Base-by-base conservation (phyloP, 1,140 invertebrate species). In the Drosophila busckii region DNA sequence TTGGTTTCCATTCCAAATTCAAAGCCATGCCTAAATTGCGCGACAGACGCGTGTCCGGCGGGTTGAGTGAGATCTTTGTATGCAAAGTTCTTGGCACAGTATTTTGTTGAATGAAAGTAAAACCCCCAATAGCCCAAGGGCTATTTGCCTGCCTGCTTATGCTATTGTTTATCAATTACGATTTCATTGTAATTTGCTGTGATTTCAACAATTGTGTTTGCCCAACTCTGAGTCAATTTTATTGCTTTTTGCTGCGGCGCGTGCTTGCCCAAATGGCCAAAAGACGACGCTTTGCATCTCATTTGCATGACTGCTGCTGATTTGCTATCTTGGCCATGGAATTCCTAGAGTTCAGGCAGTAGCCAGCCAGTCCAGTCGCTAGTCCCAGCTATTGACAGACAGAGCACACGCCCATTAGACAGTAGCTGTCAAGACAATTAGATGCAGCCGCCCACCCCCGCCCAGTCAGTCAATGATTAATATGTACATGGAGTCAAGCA, bases 91-190 rank as follows among this genome's bases (percentile, higher is more conserved):
- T 61, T 71, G 69, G 55, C 55, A 73, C 53, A 69, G 32, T 48
- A 55, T 49, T 64, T 49, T 59, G 32, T 37, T 70, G 71, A 78
- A 76, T 71, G 71, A 76, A 76, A 76, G 71, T 67, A 62, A 70
- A 70, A 41, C 16, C 26, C 9, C 13, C 4, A 52, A 29, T 23
- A 23, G n/a, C n/a, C n/a, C n/a, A n/a, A n/a, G n/a, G n/a, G n/a
- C n/a, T n/a, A n/a, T n/a, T n/a, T n/a, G n/a, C n/a, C n/a, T n/a
- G n/a, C n/a, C n/a, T 6, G 10, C 10, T n/a, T 17, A 4, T 19
- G 0, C 20, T n/a, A 44, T 28, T 31, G 19, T 10, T n/a, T 29
- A 19, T 44, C 41, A 1, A 17, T 12, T 7, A 12, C 12, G 19
- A 9, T 15, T 7, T 7, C 17, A 32, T 2, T 22, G 17, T 20